Evolutionary conservation across 2,888 invertebrate genomes (phyloP), one percentile per base, ranked within the genome.

Genomic region (Digitonthophagus gazella): DNA sequence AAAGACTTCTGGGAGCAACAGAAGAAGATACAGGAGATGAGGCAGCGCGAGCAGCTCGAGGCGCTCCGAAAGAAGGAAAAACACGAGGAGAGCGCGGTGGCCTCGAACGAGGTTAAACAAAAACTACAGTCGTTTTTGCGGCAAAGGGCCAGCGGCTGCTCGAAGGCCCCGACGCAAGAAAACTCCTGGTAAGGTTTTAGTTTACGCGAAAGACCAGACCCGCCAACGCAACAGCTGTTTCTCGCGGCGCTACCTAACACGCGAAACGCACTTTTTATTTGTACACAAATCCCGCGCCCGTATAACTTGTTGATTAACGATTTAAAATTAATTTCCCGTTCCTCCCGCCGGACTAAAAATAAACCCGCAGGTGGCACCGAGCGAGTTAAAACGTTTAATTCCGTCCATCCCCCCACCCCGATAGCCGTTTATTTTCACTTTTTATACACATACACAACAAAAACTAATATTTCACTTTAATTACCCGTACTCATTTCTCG

Each of bases 81-180:
- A 83, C 93, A 93, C 80, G 96, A 96, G 82, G 95, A 96, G 85
- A 96, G 96, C 85, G 97, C 97, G 68, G 93, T 96, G 79, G 97
- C 98, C 74, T 97, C 97, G 74, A 92, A 94, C 16, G 97, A 97
- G 84, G 98, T 98, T 80, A 98, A 97, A 83, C 96, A 96, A 85
- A 94, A 95, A 80, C 86, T 97, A 77, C 96, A 96, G 88, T 95
- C 92, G 72, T 83, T 83, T 74, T 76, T 83, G 65, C 75, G 80
- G 71, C 83, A 83, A 73, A 77, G 83, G 70, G 80, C 82, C 67
- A 82, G 82, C 69, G 83, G 82, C 20, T 78, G 78, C 73, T 80
- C 81, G 66, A 77, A 75, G 71, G 80, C 81, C 73, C 77, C 79
- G 72, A 77, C 80, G 68, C 78, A 81, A 68, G 83, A 83, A 61